phyloP scores from a whole-genome alignment of 2,888 invertebrate species.

The Electrophaes corylata region DNA sequence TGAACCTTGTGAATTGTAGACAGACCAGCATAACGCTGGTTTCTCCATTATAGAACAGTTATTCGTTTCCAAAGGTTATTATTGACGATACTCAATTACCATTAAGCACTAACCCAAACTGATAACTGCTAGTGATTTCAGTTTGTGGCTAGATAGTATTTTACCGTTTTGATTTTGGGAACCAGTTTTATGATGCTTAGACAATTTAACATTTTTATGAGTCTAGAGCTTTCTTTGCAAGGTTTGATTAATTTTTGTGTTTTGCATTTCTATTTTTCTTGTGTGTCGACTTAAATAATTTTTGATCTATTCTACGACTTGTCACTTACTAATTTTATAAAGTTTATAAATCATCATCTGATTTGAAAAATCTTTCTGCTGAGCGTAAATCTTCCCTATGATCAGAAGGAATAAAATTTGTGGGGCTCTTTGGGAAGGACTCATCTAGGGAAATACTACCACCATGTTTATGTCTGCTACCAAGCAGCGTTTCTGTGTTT shows the following conservation, averaged over 20 bases:
- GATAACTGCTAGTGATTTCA: neutral
- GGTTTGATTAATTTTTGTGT: neutral
- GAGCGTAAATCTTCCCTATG: no score
- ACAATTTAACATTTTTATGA: neutral
- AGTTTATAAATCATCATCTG: no score
- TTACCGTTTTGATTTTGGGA: neutral
- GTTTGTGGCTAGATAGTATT: neutral
- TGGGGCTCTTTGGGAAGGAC: no score
- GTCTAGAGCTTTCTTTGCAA: neutral
- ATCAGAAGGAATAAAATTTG: no score
- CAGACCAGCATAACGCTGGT: neutral
- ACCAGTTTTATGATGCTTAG: neutral
- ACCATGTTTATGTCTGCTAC: no score
- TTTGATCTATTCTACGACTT: no score
- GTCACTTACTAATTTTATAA: no score
- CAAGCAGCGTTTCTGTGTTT: no score
- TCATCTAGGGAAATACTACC: no score
- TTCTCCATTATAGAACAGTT: neutral
- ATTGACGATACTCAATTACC: neutral
- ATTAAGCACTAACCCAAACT: neutral
- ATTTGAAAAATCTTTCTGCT: no score
- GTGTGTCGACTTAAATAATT: no score
- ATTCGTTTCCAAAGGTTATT: neutral
- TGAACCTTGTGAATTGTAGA: neutral
- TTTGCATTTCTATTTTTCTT: no score